Evolutionary conservation across 64 coral and sea anemone genomes (phyloP), one percentile per base, ranked within the genome.

Genomic region (Actinia equina): DNA sequence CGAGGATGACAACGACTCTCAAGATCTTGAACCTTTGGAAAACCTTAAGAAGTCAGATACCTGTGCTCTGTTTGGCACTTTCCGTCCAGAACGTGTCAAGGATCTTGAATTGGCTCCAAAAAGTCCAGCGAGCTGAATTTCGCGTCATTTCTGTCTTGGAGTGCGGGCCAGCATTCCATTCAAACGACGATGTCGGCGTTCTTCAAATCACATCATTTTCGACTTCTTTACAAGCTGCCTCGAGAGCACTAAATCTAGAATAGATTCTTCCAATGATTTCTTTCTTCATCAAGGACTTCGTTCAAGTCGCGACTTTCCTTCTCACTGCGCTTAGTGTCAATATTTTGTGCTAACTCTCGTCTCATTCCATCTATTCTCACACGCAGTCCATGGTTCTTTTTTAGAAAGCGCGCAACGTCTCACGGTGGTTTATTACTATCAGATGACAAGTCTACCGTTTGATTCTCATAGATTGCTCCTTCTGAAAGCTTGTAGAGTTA

Each of bases 41-140:
- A 94, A 94, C 59, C 17, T 90, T 93, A 17, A 90, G 55, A 13
- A n/a, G n/a, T 89, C 91, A 10, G n/a, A n/a, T n/a, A 62, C 41
- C 10, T 52, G 74, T 19, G 89, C 18, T 9, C 82, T 76, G 46
- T 79, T 87, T 20, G 84, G 63, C 18, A 77, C 71, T 17, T 20
- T 59, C 26, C 51, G 20, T 9, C 63, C 61, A n/a, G 37, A 62
- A 3, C 51, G 85, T 89, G 46, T 96, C 88, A 83, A 96, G 82
- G 45, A 79, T 74, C 61, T 80, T 65, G 57, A 93, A 83, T 46
- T 92, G 83, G 83, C 27, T 96, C 94, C 27, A 93, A 85, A 13
- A 96, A 96, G 49, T 55, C 94, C 91, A 74, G 88, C 91, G 2
- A 96, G 52, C 84, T 96, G 58, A 85, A 96, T 77, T 12, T 90